Evolutionary conservation across 1,140 invertebrate genomes (phyloP), one percentile per base, ranked within the genome.

Genomic region (Helicoverpa armigera): DNA sequence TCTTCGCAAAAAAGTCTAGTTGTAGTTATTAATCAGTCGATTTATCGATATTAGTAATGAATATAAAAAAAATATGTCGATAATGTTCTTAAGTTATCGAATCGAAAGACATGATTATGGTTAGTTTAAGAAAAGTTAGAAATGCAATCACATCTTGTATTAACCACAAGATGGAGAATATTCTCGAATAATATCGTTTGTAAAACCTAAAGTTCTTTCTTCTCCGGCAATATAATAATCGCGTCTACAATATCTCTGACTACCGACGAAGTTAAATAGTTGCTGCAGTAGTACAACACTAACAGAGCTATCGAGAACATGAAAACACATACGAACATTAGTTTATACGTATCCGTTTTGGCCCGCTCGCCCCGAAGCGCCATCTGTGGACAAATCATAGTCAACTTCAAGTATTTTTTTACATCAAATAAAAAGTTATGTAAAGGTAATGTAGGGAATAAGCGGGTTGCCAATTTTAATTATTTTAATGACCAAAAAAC

Each of bases 351-450:
- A 70, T 70, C 67, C 67, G 69, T 14, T 54, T 72, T 72, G n/a
- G 65, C 4, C 50, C 50, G 50, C 18, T 72, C 69, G 69, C 69
- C 9, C 69, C 69, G 69, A 16, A 31, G 31, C 69, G 69, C 69
- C 69, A 48, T 63, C 85, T 86, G 81, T 18, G 75, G 69, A 86
- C 67, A 81, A 83, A 16, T 31, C 12, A 72, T n/a, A 2, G 67
- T 43, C 23, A 54, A 53, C 50, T 50, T 69, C 18, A 48, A 3
- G 18, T n/a, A 50, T 5, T 50, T 48, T n/a, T 43, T 12, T 50
- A 43, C 3, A 12, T 3, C 7, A 31, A 29, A 29, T 14, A 23
- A 58, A 58, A 14, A 2, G 18, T 23, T 56, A 11, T n/a, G n/a
- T n/a, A n/a, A n/a, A n/a, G n/a, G n/a, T 23, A 23, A 58, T 43